These are phyloP conservation scores for Pseudorhombus dupliciocellatus DNA, from an alignment of 2,113 vertebrate genomes.

Conservation along the genomic window DNA sequence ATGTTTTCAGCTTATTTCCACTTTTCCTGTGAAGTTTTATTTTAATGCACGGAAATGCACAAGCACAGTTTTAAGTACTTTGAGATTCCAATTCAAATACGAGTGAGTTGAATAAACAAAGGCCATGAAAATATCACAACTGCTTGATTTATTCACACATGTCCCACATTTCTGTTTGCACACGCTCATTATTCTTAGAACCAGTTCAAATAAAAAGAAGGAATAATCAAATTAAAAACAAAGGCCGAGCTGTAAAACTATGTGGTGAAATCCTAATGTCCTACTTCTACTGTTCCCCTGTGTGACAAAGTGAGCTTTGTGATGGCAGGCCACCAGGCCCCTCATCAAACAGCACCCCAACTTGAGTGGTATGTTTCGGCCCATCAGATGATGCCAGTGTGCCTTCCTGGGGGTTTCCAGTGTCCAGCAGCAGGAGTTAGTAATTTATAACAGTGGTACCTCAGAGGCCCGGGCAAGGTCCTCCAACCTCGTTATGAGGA, in stretches of 20 bases:
- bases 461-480: constrained; percentile 76
- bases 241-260: constrained; percentile 42
- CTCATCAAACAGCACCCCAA: constrained; percentile 75
- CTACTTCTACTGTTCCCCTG: constrained; percentile 68
- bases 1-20: constrained; percentile 38
- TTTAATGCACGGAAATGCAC: constrained; percentile 1
- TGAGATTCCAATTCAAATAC: constrained; percentile 29
- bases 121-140: constrained; percentile 20
- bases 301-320: constrained; percentile 64
- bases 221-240: constrained; percentile 53
- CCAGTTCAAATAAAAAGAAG: constrained; percentile 16
- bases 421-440: constrained; percentile 75
- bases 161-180: constrained; percentile 51
- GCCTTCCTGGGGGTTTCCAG: constrained; percentile 70
- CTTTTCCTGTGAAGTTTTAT: constrained; percentile 10
- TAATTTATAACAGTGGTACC: constrained; percentile 79
- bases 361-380: constrained; percentile 58
- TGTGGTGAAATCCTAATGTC: constrained; percentile 60
- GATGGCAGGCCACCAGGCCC: constrained; percentile 83
- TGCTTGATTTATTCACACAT: constrained; percentile 58
- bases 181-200: constrained; percentile 45
- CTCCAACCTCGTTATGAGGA: constrained; percentile 77
- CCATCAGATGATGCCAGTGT: constrained; percentile 68
- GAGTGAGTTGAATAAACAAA: constrained; percentile 25
- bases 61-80: constrained; percentile 2